Percentiles rank a stretch among this genome's conserved stretches.
These are phyloP conservation scores for Mormyrus proboscirostris DNA, from an alignment of 2,797 vertebrate genomes.

Conservation along the genomic window DNA sequence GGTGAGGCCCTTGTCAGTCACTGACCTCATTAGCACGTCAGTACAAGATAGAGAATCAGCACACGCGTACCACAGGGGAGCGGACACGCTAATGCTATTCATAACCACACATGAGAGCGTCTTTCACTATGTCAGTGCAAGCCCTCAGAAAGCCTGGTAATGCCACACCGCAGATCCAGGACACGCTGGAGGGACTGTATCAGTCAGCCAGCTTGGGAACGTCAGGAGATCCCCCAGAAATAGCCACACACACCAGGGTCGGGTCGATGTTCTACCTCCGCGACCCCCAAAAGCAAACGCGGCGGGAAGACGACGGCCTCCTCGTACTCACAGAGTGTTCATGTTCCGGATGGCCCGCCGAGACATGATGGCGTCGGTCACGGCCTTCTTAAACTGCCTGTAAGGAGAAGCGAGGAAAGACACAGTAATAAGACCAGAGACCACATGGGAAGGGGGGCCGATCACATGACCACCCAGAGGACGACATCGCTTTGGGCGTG, in stretches of 20 bases:
- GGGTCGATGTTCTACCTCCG: not conserved
- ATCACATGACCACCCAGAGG: not conserved
- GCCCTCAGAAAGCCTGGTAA: not conserved
- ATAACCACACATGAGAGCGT: not conserved
- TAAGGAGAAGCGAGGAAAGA: not conserved
- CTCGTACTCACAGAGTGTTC: conserved; percentile 86
- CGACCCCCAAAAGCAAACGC: not conserved
- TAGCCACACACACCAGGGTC: not conserved
- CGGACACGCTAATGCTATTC: not conserved
- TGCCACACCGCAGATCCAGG: not conserved
- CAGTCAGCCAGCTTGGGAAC: not conserved
- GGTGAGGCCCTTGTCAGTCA: not conserved
- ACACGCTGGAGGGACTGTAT: not conserved
- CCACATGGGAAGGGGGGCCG: not conserved
- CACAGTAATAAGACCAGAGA: not conserved
- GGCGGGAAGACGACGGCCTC: not conserved
- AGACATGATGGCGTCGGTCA: conserved; percentile 95
- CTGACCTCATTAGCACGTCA: not conserved
- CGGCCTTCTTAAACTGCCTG: conserved; percentile 96
- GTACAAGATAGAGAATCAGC: not conserved
- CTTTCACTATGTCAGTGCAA: not conserved
- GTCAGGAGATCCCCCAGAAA: not conserved
- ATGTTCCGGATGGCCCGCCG: conserved; percentile 94
- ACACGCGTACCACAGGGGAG: not conserved
- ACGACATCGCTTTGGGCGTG: too few relatives aligned